A percentile compares a stretch with the other conserved stretches of the same genome.
Evolutionary conservation across 2,888 invertebrate genomes (phyloP).

Genomic region (Clivina fossor): DNA sequence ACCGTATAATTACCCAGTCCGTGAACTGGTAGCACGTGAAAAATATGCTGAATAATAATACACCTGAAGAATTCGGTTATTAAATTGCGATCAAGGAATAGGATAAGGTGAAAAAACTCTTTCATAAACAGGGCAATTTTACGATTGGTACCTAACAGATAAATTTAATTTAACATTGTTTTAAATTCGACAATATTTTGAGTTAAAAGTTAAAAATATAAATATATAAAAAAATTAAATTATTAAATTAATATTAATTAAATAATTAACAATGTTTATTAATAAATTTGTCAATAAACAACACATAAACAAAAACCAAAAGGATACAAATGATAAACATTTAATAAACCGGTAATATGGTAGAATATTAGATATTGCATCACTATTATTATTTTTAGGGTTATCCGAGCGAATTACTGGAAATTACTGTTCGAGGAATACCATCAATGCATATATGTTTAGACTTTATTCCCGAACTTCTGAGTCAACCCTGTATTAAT

Average conservation of each 20-base stretch:
- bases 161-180: no score
- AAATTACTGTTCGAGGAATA: conserved; percentile 90
- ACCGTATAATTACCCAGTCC: no score
- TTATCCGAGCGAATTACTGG: conserved; percentile 87
- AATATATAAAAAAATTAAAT: conserved; percentile 1
- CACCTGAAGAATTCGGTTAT: not conserved
- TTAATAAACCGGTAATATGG: not conserved
- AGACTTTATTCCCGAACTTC: conserved; percentile 92
- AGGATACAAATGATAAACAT: not conserved
- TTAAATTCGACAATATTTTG: not conserved
- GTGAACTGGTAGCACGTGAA: no score
- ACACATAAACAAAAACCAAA: no score
- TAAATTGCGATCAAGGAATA: no score
- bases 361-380: no score
- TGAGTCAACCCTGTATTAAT: conserved; percentile 89
- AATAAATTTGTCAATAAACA: no score
- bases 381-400: conserved; percentile 59
- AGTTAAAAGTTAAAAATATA: not conserved
- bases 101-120: no score
- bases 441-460: conserved; percentile 99
- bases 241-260: no score
- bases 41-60: no score
- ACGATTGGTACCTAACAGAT: no score
- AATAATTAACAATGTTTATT: not conserved
- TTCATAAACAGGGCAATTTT: no score